These are phyloP conservation scores for Chaetodon trifascialis DNA, from an alignment of 2,113 vertebrate genomes.

Conservation along the genomic window DNA sequence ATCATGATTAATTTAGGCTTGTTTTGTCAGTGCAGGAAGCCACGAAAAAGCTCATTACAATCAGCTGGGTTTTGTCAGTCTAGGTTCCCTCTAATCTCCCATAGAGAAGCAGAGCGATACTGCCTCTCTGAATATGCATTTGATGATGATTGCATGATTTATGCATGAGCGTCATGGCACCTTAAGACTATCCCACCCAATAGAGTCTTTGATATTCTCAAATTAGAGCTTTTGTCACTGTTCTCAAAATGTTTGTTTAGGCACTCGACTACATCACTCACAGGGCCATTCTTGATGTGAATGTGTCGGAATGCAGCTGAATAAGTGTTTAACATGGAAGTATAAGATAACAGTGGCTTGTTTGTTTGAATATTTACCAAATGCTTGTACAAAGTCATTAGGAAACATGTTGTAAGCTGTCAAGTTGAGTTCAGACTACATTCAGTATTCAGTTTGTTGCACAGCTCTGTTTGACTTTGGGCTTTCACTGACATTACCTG, in stretches of 20 bases:
- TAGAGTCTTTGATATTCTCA: slow-evolving; percentile 65
- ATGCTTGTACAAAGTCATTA: slow-evolving; percentile 63
- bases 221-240: slow-evolving; percentile 73
- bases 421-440: slow-evolving; percentile 54
- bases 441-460: slow-evolving; percentile 59
- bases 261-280: slow-evolving; percentile 43
- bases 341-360: slow-evolving; percentile 58
- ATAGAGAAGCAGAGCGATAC: slow-evolving; percentile 69
- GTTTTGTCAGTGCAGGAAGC: slow-evolving; percentile 83
- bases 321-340: slow-evolving; percentile 44
- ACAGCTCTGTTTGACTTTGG: slow-evolving; percentile 66
- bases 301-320: slow-evolving; percentile 35
- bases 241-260: slow-evolving; percentile 72
- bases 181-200: slow-evolving; percentile 61
- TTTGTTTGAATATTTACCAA: slow-evolving; percentile 74
- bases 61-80: slow-evolving; percentile 82
- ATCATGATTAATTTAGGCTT: slow-evolving; percentile 84
- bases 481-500: slow-evolving; percentile 70
- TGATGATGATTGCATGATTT: slow-evolving; percentile 87
- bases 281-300: slow-evolving; percentile 40
- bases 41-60: slow-evolving; percentile 83
- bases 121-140: slow-evolving; percentile 79
- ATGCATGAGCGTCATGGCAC: slow-evolving; percentile 81
- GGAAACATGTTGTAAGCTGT: slow-evolving; percentile 63
- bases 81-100: slow-evolving; percentile 76